phyloP scores from a whole-genome alignment of 2,113 vertebrate genomes.

The Scolopax mira region DNA sequence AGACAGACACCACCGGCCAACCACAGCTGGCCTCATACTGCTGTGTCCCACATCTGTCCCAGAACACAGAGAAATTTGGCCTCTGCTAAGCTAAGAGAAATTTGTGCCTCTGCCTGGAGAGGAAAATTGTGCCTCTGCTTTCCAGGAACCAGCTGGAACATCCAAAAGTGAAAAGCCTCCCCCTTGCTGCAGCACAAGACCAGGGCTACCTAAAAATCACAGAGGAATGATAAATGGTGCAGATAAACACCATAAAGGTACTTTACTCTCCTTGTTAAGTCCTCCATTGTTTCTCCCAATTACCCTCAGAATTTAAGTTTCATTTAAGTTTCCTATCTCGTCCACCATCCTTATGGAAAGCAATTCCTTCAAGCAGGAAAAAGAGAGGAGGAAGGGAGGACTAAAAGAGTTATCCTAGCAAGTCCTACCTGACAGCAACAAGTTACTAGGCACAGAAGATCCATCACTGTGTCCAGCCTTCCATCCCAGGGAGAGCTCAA shows the following conservation, averaged over 20 bases:
- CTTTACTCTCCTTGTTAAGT: neutral
- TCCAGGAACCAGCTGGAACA: neutral
- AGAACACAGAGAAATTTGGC: too few relatives aligned
- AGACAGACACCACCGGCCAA: neutral
- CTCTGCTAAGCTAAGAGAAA: too few relatives aligned
- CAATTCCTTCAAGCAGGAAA: neutral
- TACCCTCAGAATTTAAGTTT: neutral
- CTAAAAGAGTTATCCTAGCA: neutral
- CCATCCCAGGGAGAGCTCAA: neutral
- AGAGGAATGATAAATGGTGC: neutral
- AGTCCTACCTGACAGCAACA: neutral
- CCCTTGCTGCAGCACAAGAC: neutral
- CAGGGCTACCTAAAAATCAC: neutral
- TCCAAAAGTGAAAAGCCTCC: neutral
- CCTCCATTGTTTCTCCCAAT: neutral
- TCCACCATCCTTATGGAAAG: neutral
- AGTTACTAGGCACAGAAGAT: neutral
- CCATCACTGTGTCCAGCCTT: neutral
- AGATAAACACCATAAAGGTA: neutral
- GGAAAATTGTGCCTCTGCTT: too few relatives aligned
- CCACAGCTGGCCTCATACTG: neutral
- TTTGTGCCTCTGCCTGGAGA: neutral
- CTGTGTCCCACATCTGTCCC: neutral
- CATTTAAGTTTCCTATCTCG: neutral
- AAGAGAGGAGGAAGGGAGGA: rapidly evolving